A percentile compares a stretch with the other conserved stretches of the same genome.
Evolutionary conservation across 2,888 invertebrate genomes (phyloP).

Genomic region (Homarus gammarus): DNA sequence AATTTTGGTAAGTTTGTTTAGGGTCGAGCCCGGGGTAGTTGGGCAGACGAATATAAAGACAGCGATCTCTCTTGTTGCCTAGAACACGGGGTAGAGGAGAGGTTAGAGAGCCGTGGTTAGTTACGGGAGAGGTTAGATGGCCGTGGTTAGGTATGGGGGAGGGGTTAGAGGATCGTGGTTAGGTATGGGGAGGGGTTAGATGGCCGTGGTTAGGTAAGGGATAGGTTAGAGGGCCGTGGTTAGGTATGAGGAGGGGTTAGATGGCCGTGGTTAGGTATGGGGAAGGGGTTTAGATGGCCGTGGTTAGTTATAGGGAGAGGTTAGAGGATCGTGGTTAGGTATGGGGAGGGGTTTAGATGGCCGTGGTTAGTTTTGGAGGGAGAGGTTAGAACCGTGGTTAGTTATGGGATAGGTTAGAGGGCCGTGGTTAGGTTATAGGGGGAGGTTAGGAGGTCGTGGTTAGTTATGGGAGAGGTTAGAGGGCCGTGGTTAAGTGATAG

Average conservation of each 20-base stretch:
- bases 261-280: too few species aligned
- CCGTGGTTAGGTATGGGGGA: neutral
- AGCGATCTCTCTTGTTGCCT: neutral
- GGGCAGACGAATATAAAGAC: neutral
- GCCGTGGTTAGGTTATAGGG: neutral
- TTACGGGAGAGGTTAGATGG: neutral
- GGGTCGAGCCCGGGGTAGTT: neutral
- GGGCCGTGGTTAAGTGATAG: neutral
- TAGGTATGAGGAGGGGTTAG: neutral
- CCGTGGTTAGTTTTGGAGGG: neutral
- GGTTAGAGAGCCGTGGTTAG: neutral
- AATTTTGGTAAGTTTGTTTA: neutral
- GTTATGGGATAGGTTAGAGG: neutral
- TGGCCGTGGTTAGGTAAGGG: neutral
- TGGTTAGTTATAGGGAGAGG: neutral
- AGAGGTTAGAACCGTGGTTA: neutral
- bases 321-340: neutral
- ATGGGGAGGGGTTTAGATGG: neutral
- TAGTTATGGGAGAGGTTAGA: neutral
- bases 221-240: neutral
- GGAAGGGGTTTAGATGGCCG: neutral
- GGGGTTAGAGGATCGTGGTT: neutral
- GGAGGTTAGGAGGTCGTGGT: neutral
- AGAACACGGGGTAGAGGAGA: neutral
- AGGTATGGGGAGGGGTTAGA: neutral